Evolutionary conservation across 2,888 invertebrate species (phyloP), one percentile per base, ranked within the genome.

Genomic region (Tenthredo mesomela): DNA sequence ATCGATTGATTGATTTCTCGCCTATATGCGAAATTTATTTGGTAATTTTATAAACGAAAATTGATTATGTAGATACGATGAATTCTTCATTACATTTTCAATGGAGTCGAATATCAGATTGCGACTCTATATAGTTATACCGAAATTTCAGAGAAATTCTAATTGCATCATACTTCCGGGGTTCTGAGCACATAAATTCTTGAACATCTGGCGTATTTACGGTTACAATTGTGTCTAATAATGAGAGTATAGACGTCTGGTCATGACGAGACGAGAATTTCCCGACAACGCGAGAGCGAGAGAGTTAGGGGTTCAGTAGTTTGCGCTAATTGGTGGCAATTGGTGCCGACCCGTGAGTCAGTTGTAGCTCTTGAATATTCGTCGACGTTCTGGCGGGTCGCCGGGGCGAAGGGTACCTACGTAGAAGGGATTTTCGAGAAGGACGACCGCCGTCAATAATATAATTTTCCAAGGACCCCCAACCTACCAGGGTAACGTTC

Each of bases 251-350:
- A 61, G 61, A 61, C 61, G 61, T 61, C 61, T 25, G 61, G 25
- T 6, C 67, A 67, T 25, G 67, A 67, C 73, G 43, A 21, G 73
- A 73, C 1, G 73, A 73, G 43, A 67, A 67, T 73, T 73, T 73
- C 43, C 18, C 43, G 73, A 21, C 43, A 21, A 10, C n/a, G 33
- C n/a, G 37, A 37, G 18, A 70, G 18, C 37, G 29, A n/a, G 29
- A 29, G 50, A 54, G 50, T 25, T 0, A 33, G 80, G 33, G 61
- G 12, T 80, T 47, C 54, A 29, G 80, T 61, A 61, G 80, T 80
- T 80, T 61, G 61, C 80, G 80, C 61, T 80, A 80, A 80, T 80
- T 80, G 80, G 80, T 61, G 80, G 50, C 80, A 80, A 80, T 80
- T 61, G 80, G 80, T 61, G 61, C 58, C 80, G 80, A 58, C 58